Evolutionary conservation across 2,888 invertebrate genomes (phyloP), one percentile per base, ranked within the genome.

Genomic region (Nebria brevicollis): DNA sequence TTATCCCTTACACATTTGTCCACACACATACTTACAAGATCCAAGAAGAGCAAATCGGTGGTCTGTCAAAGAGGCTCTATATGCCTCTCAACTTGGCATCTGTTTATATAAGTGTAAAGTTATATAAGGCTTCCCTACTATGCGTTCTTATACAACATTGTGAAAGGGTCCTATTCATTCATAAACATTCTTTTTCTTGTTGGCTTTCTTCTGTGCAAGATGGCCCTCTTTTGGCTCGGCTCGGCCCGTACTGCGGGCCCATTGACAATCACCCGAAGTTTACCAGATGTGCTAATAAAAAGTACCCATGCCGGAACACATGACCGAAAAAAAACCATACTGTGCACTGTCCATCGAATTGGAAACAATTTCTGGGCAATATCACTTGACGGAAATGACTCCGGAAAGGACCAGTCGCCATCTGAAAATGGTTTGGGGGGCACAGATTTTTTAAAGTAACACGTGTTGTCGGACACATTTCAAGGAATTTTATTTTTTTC

Each of bases 41-140:
- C 54, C 13, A 11, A 54, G 54, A 54, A 8, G 54, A 54, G 54
- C 54, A 54, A 54, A 54, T 54, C 54, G 54, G 54, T 54, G 54
- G 11, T 54, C 54, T 54, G 54, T 54, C 54, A 54, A 54, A 54
- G 54, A 54, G 54, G 4, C 54, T 54, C 54, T 54, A 54, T 54
- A 34, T 34, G 34, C 34, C 34, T 34, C 34, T 34, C 34, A 54
- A 54, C 54, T 54, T 54, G 54, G 54, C 54, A 54, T 54, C 54
- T 54, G 54, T 54, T 54, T 54, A 54, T 54, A 54, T 54, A 54
- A 54, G 54, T 54, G 54, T 54, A 54, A 54, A 54, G 54, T 54
- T 54, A 54, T 54, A 54, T 54, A 54, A 54, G 54, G 54, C 54
- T 54, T 54, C 54, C 54, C 54, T 54, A 54, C 54, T 54, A 54